Base-by-base conservation (phyloP, 2,888 invertebrate species). In the Orthonychiurus folsomi region DNA sequence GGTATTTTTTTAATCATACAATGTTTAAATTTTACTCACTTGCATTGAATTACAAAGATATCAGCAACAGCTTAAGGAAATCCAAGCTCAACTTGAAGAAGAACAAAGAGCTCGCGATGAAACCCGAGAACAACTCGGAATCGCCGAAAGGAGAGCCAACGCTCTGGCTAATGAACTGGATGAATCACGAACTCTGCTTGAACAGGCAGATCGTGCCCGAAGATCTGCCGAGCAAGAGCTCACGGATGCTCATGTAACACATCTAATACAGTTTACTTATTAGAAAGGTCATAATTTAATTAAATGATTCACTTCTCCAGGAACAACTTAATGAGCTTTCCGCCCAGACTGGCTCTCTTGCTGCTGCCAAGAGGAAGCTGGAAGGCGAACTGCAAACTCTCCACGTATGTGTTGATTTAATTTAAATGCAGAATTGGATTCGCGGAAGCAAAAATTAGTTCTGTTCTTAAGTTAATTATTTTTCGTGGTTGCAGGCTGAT, bases 101-200 rank as follows among this genome's bases (percentile, higher is more conserved):
- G 99, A 99, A 84, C 95, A 96, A 82, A 88, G 96, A 74, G 91
- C 93, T 69, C 89, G 95, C 74, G 95, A 96, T 77, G 97, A 99
- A 79, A 92, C 95, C 77, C 89, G 97, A 73, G 99, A 99, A 84
- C 92, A 94, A 79, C 88, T 93, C 87, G 93, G 93, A 76, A 92
- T 93, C 81, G 90, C 95, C 66, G 99, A 99, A 80, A 89, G 97
- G 77, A 89, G 96, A 74, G 93, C 94, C 78, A 93, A 95, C 78
- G 91, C 94, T 73, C 87, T 99, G 75, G 92, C 93, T 79, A 94
- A 94, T 81, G 97, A 99, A 80, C 86, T 97, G 75, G 99, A 99
- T 79, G 99, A 99, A 81, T 91, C 95, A 74, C 88, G 96, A 78
- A 91, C 93, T 63, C 88, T 94, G 71, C 84, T 97, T 77, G 97